These are phyloP conservation scores for Ochotona curzoniae DNA, from an alignment of 2,113 vertebrate species.

Conservation along the genomic window DNA sequence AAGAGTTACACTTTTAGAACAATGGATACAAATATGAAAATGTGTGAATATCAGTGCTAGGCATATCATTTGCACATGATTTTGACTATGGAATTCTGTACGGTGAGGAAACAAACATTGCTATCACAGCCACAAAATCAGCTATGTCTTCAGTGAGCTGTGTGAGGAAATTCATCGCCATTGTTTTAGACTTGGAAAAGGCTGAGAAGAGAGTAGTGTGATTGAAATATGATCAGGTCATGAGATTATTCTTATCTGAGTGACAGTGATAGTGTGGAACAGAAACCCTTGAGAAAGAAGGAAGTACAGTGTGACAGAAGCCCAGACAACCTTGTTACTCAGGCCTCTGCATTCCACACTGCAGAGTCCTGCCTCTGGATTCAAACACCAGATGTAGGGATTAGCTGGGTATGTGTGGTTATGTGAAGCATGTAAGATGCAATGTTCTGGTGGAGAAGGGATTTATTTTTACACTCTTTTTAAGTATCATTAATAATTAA, in stretches of 20 bases:
- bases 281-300: neutral
- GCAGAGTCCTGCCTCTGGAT: no score
- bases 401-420: neutral
- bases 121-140: neutral
- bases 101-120: neutral
- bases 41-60: conserved; percentile 7
- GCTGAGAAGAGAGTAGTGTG: neutral
- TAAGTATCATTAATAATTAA: conserved; percentile 48
- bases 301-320: neutral
- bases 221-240: neutral
- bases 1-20: neutral
- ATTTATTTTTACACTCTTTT: neutral
- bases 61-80: neutral
- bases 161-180: neutral
- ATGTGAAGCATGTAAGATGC: neutral
- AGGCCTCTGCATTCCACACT: accelerated
- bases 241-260: neutral
- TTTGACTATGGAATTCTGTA: neutral
- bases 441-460: neutral
- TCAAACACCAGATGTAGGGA: neutral
- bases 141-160: no score
- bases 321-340: accelerated
- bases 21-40: neutral
- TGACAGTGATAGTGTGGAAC: neutral
- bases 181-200: neutral